Conservation (phyloP, 37 sponge, comb jelly and placozoan species). For the Oopsacas minuta region DNA sequence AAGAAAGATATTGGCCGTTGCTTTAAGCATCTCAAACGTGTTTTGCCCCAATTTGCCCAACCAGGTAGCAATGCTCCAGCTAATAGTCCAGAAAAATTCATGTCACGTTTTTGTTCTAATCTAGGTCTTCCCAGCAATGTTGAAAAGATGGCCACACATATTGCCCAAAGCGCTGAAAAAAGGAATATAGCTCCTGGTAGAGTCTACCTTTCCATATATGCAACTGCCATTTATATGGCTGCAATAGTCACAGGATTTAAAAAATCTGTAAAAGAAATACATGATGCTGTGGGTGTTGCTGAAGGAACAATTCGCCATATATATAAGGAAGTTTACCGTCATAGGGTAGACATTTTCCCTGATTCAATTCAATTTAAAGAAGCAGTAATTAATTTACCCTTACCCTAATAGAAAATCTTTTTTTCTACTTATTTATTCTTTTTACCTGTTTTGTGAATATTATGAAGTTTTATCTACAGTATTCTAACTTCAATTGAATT, state of each 20-base stretch:
- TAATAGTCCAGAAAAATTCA: not conserved
- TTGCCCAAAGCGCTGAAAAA: constrained; percentile 73
- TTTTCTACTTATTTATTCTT: too few relatives aligned
- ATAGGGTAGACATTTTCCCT: constrained; percentile 67
- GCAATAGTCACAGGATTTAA: constrained; percentile 67
- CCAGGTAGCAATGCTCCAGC: not conserved
- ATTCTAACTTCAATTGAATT: too few relatives aligned
- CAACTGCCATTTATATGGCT: constrained; percentile 94
- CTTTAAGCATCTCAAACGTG: constrained; percentile 48
- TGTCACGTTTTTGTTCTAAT: constrained; percentile 80
- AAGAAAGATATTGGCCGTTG: constrained; percentile 93
- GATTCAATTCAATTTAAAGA: not conserved
- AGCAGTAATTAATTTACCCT: not conserved
- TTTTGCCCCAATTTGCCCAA: not conserved
- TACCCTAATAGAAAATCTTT: too few relatives aligned
- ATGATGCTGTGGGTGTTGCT: constrained; percentile 94
- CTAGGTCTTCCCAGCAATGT: constrained; percentile 43
- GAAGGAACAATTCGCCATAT: constrained; percentile 85
- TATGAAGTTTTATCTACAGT: too few relatives aligned
- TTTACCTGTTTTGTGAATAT: too few relatives aligned
- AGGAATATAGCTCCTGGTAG: constrained; percentile 78
- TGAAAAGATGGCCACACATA: constrained; percentile 76
- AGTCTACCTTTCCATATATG: constrained; percentile 75
- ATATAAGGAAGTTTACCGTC: constrained; percentile 61
- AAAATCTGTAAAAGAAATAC: constrained; percentile 88